These are phyloP conservation scores for Tenrec ecaudatus DNA, from an alignment of 2,113 vertebrate genomes.

Conservation along the genomic window DNA sequence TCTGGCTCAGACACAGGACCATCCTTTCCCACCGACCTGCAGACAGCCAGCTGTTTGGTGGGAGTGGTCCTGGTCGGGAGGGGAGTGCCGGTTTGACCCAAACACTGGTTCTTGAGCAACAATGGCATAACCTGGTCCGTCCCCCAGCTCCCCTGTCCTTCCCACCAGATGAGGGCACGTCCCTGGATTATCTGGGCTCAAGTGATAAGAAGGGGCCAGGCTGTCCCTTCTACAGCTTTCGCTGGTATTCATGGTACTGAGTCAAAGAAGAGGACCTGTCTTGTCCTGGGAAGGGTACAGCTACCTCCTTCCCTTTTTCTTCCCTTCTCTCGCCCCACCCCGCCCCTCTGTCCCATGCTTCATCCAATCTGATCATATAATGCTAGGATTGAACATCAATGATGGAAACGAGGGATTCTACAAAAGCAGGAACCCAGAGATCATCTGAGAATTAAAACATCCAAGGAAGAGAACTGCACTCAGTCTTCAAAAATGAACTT, in stretches of 20 bases:
- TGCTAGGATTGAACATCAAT: neutral
- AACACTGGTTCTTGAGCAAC: too few relatives aligned
- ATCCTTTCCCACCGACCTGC: too few relatives aligned
- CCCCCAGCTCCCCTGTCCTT: neutral
- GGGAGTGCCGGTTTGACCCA: too few relatives aligned
- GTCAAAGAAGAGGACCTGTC: rapidly evolving
- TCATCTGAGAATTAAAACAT: neutral
- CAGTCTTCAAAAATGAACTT: rapidly evolving
- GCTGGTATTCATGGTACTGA: neutral
- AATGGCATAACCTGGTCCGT: too few relatives aligned
- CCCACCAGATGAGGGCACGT: neutral
- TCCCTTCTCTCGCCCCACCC: too few relatives aligned
- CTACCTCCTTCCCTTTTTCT: too few relatives aligned
- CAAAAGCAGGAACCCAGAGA: neutral
- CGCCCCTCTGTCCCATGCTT: too few relatives aligned
- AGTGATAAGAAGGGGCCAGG: neutral
- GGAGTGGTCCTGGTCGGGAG: too few relatives aligned
- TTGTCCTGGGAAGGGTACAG: too few relatives aligned
- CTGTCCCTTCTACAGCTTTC: rapidly evolving
- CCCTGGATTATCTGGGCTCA: neutral
- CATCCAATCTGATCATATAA: neutral
- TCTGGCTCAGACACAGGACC: too few relatives aligned
- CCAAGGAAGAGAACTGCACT: rapidly evolving
- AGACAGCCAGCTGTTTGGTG: too few relatives aligned
- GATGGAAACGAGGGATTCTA: neutral